Percentiles rank a stretch among this genome's conserved stretches.
These are phyloP conservation scores for Ornithorhynchus anatinus DNA, from an alignment of 2,113 vertebrate species.

Conservation along the genomic window DNA sequence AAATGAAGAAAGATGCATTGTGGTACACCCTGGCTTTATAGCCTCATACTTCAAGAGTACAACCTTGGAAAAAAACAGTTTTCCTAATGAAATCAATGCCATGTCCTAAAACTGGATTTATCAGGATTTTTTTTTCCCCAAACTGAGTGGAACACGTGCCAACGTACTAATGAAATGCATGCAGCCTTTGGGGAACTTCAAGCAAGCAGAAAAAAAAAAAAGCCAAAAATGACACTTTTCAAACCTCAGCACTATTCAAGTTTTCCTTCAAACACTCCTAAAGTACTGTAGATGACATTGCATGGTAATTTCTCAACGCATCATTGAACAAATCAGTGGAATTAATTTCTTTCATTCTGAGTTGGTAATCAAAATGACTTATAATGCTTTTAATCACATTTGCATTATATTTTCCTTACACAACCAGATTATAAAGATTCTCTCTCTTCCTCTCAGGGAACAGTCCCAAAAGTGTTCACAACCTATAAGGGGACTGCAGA, in stretches of 20 bases:
- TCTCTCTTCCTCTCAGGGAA: background rate
- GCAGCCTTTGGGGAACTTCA: constrained; percentile 11
- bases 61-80: constrained; percentile 41
- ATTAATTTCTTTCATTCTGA: constrained; percentile 10
- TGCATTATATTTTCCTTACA: constrained; percentile 7
- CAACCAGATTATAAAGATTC: background rate
- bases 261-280: background rate
- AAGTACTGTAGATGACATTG: constrained; percentile 9
- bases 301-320: background rate
- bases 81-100: constrained; percentile 36
- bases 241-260: background rate
- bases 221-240: background rate
- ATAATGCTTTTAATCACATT: background rate
- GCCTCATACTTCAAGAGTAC: constrained; percentile 52
- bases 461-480: background rate
- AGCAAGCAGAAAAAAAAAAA: constrained; percentile 23
- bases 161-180: background rate
- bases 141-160: background rate
- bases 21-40: constrained; percentile 23
- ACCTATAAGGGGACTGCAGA: background rate
- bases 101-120: constrained; percentile 34
- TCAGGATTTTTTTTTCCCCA: constrained; percentile 12
- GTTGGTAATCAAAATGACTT: background rate
- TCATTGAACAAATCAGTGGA: constrained; percentile 1
- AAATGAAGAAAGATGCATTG: constrained; percentile 23